phyloP scores from a whole-genome alignment of 92 coral and sea anemone genomes.

The Virgularia gustaviana region DNA sequence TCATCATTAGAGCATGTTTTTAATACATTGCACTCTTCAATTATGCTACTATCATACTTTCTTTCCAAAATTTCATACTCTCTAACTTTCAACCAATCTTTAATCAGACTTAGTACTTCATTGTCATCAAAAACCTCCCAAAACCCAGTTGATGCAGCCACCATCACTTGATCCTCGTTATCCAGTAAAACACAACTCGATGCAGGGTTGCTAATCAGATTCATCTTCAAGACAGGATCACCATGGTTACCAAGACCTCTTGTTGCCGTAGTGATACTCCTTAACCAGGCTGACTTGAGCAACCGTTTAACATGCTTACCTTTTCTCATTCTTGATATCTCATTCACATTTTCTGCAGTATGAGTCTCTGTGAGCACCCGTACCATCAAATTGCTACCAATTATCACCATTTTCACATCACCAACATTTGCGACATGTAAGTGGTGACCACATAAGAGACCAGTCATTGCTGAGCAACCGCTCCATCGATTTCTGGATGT shows the following conservation, averaged over 20 bases:
- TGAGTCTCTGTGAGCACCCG: slow-evolving; percentile 75
- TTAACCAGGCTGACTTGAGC: slow-evolving; percentile 74
- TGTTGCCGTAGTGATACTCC: slow-evolving; percentile 75
- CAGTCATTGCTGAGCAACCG: slow-evolving; percentile 90
- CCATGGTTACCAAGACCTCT: slow-evolving; percentile 98
- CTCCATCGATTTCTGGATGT: slow-evolving; percentile 97
- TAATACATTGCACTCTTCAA: background rate
- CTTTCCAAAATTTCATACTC: background rate
- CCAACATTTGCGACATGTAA: slow-evolving; percentile 94
- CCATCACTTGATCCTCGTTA: slow-evolving; percentile 68
- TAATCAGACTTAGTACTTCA: slow-evolving; percentile 70
- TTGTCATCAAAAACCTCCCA: slow-evolving; percentile 92
- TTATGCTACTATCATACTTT: slow-evolving; percentile 7
- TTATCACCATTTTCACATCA: slow-evolving; percentile 69
- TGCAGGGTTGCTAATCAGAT: slow-evolving; percentile 67
- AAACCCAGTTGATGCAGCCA: slow-evolving; percentile 78
- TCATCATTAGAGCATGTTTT: no score
- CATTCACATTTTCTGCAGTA: slow-evolving; percentile 74
- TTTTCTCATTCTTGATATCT: slow-evolving; percentile 67
- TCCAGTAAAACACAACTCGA: slow-evolving; percentile 66
- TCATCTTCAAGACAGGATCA: slow-evolving; percentile 71
- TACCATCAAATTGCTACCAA: slow-evolving; percentile 76
- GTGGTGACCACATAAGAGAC: slow-evolving; percentile 66
- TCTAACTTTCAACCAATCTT: slow-evolving; percentile 67
- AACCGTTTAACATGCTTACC: slow-evolving; percentile 70